Percentiles rank a stretch among this genome's conserved stretches.
Evolutionary conservation across 2,113 vertebrate species (phyloP).

Genomic region (Nettapus auritus): DNA sequence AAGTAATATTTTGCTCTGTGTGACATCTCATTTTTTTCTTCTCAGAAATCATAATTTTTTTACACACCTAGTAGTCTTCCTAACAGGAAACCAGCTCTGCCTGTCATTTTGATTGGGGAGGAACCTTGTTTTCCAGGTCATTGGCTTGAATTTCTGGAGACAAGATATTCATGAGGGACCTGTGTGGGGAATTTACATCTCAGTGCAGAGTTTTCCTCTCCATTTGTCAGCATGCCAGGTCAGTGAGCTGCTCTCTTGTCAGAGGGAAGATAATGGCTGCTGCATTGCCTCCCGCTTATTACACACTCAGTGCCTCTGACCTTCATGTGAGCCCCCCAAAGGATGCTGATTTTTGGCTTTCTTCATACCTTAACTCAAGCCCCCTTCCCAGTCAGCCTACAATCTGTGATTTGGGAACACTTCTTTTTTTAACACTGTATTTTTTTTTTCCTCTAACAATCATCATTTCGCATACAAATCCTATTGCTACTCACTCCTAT

Average conservation of each 20-base stretch:
- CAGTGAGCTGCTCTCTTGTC: conserved; percentile 85
- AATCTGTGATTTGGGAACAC: not conserved
- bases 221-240: conserved; percentile 95
- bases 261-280: conserved; percentile 89
- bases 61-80: conserved; percentile 86
- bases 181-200: conserved; percentile 90
- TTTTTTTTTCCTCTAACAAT: not conserved
- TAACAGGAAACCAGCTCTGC: conserved; percentile 82
- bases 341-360: conserved; percentile 77
- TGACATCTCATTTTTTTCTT: conserved; percentile 87
- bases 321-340: conserved; percentile 83
- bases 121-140: conserved; percentile 89
- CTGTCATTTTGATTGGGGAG: conserved; percentile 91
- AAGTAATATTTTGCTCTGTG: conserved; percentile 90
- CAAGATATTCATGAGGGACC: conserved; percentile 87
- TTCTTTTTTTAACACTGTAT: not conserved
- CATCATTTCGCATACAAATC: not conserved
- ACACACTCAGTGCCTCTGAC: conserved; percentile 90
- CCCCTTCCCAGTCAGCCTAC: conserved; percentile 11
- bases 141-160: conserved; percentile 83
- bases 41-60: conserved; percentile 92
- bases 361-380: conserved; percentile 49
- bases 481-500: not conserved
- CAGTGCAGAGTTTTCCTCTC: conserved; percentile 90
- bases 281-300: conserved; percentile 85